Evolutionary conservation across 2,888 invertebrate genomes (phyloP).

Genomic region (Chaitophorus viminalis): DNA sequence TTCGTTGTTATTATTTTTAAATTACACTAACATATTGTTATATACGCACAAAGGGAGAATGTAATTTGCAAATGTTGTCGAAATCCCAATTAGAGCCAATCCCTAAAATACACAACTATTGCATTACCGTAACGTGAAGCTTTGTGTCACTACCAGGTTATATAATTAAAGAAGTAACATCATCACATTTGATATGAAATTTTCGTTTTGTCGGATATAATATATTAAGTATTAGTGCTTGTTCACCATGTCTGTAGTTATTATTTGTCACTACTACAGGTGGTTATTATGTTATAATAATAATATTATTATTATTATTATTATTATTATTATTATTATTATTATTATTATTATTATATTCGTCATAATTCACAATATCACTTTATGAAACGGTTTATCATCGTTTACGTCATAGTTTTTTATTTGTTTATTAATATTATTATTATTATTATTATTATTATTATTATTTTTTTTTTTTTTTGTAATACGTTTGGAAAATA

Average conservation of each 20-base stretch:
- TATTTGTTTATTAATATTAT: no score
- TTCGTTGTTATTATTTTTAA: background rate
- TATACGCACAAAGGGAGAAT: background rate
- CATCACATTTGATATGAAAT: conserved; percentile 9
- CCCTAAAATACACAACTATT: conserved; percentile 51
- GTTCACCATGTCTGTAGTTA: background rate
- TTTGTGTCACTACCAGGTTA: conserved; percentile 17
- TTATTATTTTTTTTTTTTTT: no score
- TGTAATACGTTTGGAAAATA: no score
- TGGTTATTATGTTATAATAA: background rate
- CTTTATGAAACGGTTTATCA: no score
- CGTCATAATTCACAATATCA: background rate
- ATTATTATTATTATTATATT: background rate
- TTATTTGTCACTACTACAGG: background rate
- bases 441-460: no score
- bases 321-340: no score
- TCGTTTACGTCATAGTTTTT: no score
- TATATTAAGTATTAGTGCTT: background rate
- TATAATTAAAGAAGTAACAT: conserved; percentile 26
- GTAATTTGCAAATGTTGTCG: conserved; percentile 27
- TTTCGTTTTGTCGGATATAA: background rate
- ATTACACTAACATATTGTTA: background rate
- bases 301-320: no score
- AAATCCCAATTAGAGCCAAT: conserved; percentile 41
- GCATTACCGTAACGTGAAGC: conserved; percentile 28